A percentile compares a stretch with the other conserved stretches of the same genome.
phyloP scores from a whole-genome alignment of 1,140 invertebrate genomes.

The Triops cancriformis region DNA sequence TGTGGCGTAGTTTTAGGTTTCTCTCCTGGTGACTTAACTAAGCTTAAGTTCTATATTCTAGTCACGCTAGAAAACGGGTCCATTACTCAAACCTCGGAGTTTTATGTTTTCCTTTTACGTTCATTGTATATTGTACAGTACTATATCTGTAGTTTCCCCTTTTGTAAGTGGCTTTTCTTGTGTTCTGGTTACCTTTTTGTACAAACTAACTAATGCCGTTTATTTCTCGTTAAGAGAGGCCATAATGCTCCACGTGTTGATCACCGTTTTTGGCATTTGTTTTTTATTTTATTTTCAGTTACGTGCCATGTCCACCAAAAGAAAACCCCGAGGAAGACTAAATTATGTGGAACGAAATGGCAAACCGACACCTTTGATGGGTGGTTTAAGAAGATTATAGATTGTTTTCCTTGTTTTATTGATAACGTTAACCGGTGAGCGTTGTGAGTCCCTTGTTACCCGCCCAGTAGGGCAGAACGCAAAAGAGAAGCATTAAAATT shows the following conservation, averaged over 20 bases:
- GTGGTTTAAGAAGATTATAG: neutral
- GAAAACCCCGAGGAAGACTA: slow-evolving; percentile 25
- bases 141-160: neutral
- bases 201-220: neutral
- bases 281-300: slow-evolving; percentile 16
- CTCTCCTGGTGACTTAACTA: neutral
- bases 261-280: neutral
- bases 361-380: neutral
- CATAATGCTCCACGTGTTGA: neutral
- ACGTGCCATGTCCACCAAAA: slow-evolving; percentile 26
- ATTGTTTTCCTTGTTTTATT: neutral
- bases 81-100: slow-evolving; percentile 10
- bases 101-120: neutral
- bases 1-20: neutral
- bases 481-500: neutral
- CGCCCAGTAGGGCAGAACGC: neutral
- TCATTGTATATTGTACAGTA: slow-evolving; percentile 7
- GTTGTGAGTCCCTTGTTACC: neutral
- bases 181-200: too few relatives aligned
- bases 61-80: slow-evolving; percentile 11
- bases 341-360: neutral
- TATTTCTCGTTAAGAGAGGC: neutral
- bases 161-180: neutral
- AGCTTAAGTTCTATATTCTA: slow-evolving; percentile 17
- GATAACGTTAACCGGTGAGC: neutral